Evolutionary conservation across 2,888 invertebrate genomes (phyloP).

Genomic region (Thalpophila matura): DNA sequence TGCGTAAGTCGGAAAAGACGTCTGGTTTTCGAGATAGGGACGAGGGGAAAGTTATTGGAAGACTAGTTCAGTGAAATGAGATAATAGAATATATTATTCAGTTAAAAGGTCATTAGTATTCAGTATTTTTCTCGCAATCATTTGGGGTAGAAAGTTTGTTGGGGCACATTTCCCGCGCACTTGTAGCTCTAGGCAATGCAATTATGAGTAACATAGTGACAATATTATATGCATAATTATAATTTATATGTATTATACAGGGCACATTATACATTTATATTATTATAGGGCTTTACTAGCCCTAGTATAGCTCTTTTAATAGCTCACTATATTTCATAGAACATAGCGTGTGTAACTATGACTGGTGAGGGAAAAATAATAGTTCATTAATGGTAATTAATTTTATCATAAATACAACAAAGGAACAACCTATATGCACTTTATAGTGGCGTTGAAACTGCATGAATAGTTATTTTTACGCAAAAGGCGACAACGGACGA

Average conservation of each 20-base stretch:
- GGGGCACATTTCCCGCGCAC: constrained; percentile 15
- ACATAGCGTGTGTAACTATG: constrained; percentile 22
- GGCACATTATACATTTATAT: neutral
- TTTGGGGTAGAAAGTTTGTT: constrained; percentile 15
- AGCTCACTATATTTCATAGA: constrained; percentile 1
- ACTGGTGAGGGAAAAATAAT: constrained; percentile 9
- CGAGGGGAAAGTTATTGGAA: constrained; percentile 79
- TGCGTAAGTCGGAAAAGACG: constrained; percentile 89
- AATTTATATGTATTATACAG: neutral
- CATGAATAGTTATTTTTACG: neutral
- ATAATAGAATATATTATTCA: constrained; percentile 70
- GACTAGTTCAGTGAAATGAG: constrained; percentile 73
- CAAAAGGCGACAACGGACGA: no score
- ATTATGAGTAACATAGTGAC: neutral
- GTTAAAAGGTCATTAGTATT: constrained; percentile 53
- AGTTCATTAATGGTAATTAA: constrained; percentile 11
- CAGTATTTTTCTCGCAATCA: constrained; percentile 29
- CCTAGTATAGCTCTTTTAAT: constrained; percentile 11
- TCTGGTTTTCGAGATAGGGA: constrained; percentile 84
- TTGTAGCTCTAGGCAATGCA: neutral
- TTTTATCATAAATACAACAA: constrained; percentile 34
- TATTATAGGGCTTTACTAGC: no score
- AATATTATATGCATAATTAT: neutral
- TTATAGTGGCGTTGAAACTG: constrained; percentile 12
- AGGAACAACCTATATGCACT: constrained; percentile 9